These are phyloP conservation scores for Cnemophilus loriae DNA, from an alignment of 2,113 vertebrate genomes.

Conservation along the genomic window DNA sequence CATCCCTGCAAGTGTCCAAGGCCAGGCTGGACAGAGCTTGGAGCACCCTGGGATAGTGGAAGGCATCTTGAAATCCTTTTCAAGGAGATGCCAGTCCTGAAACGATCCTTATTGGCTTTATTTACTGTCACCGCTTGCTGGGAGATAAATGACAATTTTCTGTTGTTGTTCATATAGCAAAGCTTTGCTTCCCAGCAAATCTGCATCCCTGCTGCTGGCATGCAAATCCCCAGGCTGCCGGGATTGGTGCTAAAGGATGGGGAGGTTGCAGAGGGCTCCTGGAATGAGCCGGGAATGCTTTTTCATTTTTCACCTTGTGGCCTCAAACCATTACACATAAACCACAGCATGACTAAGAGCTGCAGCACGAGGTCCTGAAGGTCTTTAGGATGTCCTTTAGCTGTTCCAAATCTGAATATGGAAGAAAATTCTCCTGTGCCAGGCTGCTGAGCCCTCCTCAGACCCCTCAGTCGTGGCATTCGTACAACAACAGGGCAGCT, in stretches of 20 bases:
- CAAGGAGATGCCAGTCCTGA: not conserved
- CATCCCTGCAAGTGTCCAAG: not conserved
- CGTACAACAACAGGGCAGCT: not conserved
- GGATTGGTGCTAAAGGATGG: accelerated
- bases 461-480: accelerated
- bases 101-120: accelerated
- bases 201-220: not conserved
- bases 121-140: not conserved
- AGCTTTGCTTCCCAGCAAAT: not conserved
- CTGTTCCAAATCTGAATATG: accelerated
- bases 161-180: accelerated
- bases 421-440: not conserved
- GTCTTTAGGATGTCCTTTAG: not conserved
- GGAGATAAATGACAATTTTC: not conserved
- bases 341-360: not conserved
- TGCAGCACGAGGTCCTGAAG: not conserved
- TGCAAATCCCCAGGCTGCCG: not conserved
- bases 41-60: accelerated
- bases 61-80: accelerated
- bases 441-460: not conserved
- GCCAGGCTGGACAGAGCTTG: not conserved
- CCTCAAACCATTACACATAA: not conserved
- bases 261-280: not conserved
- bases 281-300: not conserved
- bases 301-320: not conserved